Conservation (phyloP, 2,888 invertebrate species). For the Harpalus rubripes region DNA sequence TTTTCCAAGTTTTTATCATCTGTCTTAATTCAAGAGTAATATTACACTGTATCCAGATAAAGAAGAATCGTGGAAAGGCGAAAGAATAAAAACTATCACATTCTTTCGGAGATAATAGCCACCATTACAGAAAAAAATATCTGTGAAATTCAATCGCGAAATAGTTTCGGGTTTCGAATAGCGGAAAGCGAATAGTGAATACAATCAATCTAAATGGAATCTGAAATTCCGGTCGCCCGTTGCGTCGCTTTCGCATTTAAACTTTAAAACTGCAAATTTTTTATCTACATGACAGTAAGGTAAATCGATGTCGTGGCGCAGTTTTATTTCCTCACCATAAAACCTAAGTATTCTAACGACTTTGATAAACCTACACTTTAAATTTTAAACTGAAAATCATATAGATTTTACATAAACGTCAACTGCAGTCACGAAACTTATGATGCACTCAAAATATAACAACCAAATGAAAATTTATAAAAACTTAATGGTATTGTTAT, state of each 20-base stretch:
- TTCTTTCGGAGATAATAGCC: conserved; percentile 25
- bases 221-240: conserved; percentile 34
- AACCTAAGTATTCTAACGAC: conserved; percentile 34
- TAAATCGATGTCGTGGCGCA: conserved; percentile 25
- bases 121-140: conserved; percentile 43
- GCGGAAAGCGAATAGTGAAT: conserved; percentile 9
- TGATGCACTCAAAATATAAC: not conserved
- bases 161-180: conserved; percentile 23
- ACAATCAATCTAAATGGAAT: conserved; percentile 48
- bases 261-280: conserved; percentile 41
- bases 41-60: not conserved
- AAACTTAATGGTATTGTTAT: not conserved
- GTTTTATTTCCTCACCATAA: conserved; percentile 40
- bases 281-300: conserved; percentile 26
- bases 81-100: conserved; percentile 24
- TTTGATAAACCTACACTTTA: conserved; percentile 13
- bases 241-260: conserved; percentile 33
- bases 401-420: not conserved
- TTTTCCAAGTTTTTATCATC: too few species aligned
- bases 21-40: not conserved
- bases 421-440: not conserved
- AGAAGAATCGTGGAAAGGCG: not conserved
- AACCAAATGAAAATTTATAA: not conserved
- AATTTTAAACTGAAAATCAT: not conserved
- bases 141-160: conserved; percentile 40